phyloP scores from a whole-genome alignment of 2,797 vertebrate genomes.

The Amazona ochrocephala region DNA sequence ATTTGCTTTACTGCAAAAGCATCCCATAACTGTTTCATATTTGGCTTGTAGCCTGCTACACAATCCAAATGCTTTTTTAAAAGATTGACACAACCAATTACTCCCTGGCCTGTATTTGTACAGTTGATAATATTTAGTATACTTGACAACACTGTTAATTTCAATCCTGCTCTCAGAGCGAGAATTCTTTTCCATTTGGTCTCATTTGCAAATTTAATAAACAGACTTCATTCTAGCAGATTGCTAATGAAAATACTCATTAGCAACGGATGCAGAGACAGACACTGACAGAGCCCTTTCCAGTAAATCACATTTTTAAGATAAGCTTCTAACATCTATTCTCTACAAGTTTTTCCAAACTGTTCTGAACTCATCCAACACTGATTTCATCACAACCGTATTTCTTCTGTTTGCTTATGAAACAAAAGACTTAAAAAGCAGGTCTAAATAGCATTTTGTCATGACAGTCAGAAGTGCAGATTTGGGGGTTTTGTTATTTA shows the following conservation, averaged over 20 bases:
- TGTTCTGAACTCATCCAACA: background rate
- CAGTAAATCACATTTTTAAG: background rate
- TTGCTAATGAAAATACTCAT: background rate
- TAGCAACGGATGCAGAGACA: background rate
- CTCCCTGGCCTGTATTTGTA: background rate
- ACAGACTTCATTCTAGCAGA: background rate
- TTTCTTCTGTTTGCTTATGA: background rate
- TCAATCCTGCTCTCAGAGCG: background rate
- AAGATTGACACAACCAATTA: conserved; percentile 1
- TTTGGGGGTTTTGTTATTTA: background rate
- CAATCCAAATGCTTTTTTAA: background rate
- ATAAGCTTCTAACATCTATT: background rate
- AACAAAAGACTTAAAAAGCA: background rate
- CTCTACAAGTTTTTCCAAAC: background rate
- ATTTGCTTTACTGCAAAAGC: conserved; percentile 8
- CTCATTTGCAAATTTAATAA: conserved; percentile 4
- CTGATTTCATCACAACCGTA: background rate
- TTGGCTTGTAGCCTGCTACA: background rate
- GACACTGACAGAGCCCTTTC: background rate
- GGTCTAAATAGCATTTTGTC: background rate
- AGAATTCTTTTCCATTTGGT: background rate
- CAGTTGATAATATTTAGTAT: background rate
- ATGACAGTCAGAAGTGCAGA: background rate
- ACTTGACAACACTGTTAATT: background rate
- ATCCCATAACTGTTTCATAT: background rate